A percentile compares a stretch with the other conserved stretches of the same genome.
These are phyloP conservation scores for Perca schrenkii DNA, from an alignment of 2,113 vertebrate species.

Conservation along the genomic window DNA sequence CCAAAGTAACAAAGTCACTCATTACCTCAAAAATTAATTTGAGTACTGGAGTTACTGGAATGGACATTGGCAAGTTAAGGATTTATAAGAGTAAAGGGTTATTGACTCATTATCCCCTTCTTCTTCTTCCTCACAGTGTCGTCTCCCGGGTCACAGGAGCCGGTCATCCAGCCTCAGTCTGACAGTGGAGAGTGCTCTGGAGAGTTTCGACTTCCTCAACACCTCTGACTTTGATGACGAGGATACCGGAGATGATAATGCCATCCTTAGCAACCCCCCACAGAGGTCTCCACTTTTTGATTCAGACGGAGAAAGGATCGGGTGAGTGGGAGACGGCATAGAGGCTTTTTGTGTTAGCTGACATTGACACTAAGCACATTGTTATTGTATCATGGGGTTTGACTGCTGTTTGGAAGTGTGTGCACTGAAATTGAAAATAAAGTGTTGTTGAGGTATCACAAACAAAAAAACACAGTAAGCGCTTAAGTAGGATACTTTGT, in stretches of 20 bases:
- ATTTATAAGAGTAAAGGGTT: not conserved
- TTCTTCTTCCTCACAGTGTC: slow-evolving; percentile 89
- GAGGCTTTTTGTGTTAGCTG: not conserved
- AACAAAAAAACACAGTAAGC: not conserved
- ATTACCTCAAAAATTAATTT: not conserved
- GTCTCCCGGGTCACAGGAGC: slow-evolving; percentile 91
- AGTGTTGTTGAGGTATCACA: not conserved
- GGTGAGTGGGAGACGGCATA: slow-evolving; percentile 83
- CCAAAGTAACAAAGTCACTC: not conserved
- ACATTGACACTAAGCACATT: not conserved
- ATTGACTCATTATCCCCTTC: not conserved
- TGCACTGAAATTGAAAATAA: not conserved
- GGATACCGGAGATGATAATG: slow-evolving; percentile 89
- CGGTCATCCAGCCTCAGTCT: slow-evolving; percentile 96
- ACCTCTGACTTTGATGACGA: slow-evolving; percentile 99
- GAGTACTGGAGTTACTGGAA: too few relatives aligned
- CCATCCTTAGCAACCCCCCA: slow-evolving; percentile 80
- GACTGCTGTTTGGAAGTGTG: not conserved
- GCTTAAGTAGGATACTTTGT: not conserved
- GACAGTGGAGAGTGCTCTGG: slow-evolving; percentile 96
- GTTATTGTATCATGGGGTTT: not conserved
- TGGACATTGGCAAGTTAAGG: not conserved
- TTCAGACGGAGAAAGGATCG: slow-evolving; percentile 88
- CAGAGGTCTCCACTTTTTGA: slow-evolving; percentile 92
- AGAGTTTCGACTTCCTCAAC: slow-evolving; percentile 99